Conservation (phyloP, 2,797 vertebrate species). For the Anomalospiza imberbis region DNA sequence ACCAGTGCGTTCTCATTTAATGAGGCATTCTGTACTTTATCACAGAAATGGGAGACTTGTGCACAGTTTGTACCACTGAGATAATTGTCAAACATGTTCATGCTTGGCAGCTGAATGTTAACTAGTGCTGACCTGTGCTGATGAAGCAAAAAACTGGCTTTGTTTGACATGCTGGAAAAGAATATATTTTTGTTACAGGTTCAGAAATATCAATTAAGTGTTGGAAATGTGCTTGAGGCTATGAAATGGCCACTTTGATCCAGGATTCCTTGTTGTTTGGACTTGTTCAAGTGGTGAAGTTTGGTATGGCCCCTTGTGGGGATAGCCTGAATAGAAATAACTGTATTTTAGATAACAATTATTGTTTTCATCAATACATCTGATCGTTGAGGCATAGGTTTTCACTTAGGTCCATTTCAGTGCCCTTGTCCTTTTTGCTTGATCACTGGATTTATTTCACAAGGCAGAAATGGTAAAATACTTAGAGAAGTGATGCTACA, state of each 20-base stretch:
- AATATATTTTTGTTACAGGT: neutral
- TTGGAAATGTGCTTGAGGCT: neutral
- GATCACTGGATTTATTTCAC: neutral
- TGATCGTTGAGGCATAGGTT: accelerated
- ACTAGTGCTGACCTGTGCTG: neutral
- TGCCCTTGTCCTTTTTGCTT: neutral
- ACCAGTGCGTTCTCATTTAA: neutral
- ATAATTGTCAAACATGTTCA: neutral
- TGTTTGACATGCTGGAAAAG: neutral
- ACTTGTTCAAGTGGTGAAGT: neutral
- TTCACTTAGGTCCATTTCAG: neutral
- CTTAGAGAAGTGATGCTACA: neutral
- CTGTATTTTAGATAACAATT: neutral
- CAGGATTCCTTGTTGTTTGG: neutral
- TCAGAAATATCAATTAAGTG: neutral
- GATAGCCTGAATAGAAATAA: neutral
- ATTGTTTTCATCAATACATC: neutral
- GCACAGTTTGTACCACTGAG: neutral
- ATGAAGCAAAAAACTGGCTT: neutral
- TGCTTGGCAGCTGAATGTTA: neutral
- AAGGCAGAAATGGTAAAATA: neutral
- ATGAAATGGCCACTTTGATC: neutral
- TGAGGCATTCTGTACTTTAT: neutral
- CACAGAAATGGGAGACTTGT: neutral
- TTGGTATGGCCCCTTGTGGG: neutral